Conservation (phyloP, 2,888 invertebrate genomes). For the Hydrotaea diabolus region DNA sequence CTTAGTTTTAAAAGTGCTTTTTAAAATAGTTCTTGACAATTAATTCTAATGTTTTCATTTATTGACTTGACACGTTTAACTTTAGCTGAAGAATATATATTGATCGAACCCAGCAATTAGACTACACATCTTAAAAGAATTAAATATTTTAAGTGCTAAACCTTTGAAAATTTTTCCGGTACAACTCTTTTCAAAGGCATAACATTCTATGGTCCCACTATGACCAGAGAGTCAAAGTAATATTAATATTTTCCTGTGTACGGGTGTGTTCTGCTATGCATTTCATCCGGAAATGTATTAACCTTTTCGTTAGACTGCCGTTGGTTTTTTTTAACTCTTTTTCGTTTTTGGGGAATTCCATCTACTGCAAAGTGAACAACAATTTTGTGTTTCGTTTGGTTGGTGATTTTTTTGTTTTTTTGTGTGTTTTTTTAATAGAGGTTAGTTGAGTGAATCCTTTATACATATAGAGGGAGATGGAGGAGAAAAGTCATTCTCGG, state of each 20-base stretch:
- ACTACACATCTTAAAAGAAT: background rate
- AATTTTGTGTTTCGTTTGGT: background rate
- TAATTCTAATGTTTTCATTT: too few relatives aligned
- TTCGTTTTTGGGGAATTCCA: slow-evolving; percentile 7
- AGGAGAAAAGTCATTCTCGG: background rate
- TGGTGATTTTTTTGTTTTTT: background rate
- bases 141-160: background rate
- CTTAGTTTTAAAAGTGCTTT: too few relatives aligned
- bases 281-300: slow-evolving; percentile 16
- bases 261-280: background rate
- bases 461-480: background rate
- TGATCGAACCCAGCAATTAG: too few relatives aligned
- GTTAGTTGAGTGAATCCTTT: slow-evolving; percentile 19
- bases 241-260: background rate
- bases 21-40: too few relatives aligned
- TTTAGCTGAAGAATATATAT: too few relatives aligned
- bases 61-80: too few relatives aligned
- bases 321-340: too few relatives aligned
- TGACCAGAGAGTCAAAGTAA: background rate
- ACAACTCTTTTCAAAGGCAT: background rate
- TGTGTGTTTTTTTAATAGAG: background rate
- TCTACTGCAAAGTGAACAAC: slow-evolving; percentile 1
- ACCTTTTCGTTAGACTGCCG: slow-evolving; percentile 7
- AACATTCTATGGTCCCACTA: background rate
- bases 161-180: background rate